Evolutionary conservation across 2,888 invertebrate species (phyloP), one percentile per base, ranked within the genome.

Genomic region (Drosophila neoperkinsi): DNA sequence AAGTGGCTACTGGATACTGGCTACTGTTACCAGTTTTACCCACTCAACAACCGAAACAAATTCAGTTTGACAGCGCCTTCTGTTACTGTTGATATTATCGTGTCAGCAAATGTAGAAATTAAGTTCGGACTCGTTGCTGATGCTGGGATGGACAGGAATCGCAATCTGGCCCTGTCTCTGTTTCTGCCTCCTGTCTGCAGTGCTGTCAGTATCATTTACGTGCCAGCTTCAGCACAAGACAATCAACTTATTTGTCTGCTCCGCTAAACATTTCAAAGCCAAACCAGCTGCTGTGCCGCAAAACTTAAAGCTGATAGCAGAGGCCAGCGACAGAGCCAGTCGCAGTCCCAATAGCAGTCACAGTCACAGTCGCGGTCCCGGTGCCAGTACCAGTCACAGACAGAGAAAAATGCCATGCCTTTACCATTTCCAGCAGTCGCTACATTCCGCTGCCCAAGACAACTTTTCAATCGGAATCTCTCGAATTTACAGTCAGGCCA

Each of bases 21-120:
- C 71, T 69, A 66, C 65, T 36, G 80, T 41, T 73, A 70, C 79
- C 80, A 70, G 80, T 79, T 80, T 80, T 80, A 46, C 79, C 77
- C 80, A 79, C 79, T 80, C 77, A 77, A 57, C 55, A 53, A 28
- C 13, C 43, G 62, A 62, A 62, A 28, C 63, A 63, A 79, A 79
- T 79, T 71, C 25, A 34, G 59, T 50, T 34, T 75, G 78, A 67
- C 77, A 71, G 78, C 56, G 56, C 58, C 41, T 49, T 13, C 53
- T 50, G 28, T n/a, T 60, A 58, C n/a, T 50, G 49, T 43, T 77
- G 61, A 52, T 74, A 59, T 71, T 84, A 74, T 84, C 81, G 52
- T 80, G 82, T 71, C 86, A 83, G 80, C 84, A 86, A 86, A 88
- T 88, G 89, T 86, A 88, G 90, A 88, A 88, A 89, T 89, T 89